A percentile compares a stretch with the other conserved stretches of the same genome.
Evolutionary conservation across 1,140 invertebrate species (phyloP).

Genomic region (Lasaia peninsularis): DNA sequence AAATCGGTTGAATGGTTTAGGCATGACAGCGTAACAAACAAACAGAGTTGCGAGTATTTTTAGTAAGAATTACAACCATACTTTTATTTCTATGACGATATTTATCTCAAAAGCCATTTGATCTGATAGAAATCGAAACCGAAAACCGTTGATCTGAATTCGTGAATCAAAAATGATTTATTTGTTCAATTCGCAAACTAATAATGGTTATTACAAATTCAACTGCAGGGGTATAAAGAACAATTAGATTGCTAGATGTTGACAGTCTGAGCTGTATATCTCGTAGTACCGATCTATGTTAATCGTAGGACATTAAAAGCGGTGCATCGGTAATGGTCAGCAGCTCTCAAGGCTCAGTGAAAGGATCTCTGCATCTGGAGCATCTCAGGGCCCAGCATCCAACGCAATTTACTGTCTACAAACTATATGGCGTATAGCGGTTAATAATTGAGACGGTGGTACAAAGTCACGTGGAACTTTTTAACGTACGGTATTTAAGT

Average conservation of each 20-base stretch:
- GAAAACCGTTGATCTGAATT: background rate
- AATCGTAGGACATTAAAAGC: slow-evolving; percentile 68
- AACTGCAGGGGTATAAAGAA: slow-evolving; percentile 30
- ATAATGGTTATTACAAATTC: slow-evolving; percentile 7
- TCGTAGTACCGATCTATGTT: slow-evolving; percentile 61
- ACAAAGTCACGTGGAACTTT: background rate
- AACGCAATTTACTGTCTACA: background rate
- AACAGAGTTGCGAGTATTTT: too few species aligned
- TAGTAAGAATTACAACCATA: too few species aligned
- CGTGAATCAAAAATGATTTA: slow-evolving; percentile 6
- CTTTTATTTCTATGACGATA: too few species aligned
- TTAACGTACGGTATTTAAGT: background rate
- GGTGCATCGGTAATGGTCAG: slow-evolving; percentile 63
- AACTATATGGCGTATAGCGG: background rate
- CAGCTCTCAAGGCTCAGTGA: slow-evolving; percentile 62
- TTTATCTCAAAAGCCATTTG: too few species aligned
- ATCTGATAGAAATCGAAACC: too few species aligned
- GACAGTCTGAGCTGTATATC: slow-evolving; percentile 43
- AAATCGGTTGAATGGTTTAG: too few species aligned
- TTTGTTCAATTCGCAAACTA: background rate
- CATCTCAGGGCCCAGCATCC: slow-evolving; percentile 44
- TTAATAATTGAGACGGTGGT: background rate
- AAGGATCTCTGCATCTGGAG: slow-evolving; percentile 70
- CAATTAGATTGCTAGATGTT: slow-evolving; percentile 37
- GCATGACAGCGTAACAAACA: too few species aligned